These are phyloP conservation scores for Apis dorsata DNA, from an alignment of 1,140 invertebrate species.

Conservation along the genomic window DNA sequence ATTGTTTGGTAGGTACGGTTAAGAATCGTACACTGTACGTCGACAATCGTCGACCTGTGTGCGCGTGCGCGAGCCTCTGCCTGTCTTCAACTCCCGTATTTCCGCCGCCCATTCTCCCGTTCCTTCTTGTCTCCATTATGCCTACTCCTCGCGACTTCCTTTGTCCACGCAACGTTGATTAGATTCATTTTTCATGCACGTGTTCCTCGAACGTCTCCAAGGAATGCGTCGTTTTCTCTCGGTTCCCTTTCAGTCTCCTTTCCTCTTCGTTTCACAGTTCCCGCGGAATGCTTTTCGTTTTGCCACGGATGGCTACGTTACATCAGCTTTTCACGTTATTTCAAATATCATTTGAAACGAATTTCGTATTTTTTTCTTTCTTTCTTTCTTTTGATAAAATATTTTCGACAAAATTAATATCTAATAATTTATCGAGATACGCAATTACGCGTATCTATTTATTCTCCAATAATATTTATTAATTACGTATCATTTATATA, in stretches of 20 bases:
- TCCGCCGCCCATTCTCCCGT: constrained; percentile 19
- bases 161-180: constrained; percentile 45
- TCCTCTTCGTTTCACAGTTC: neutral
- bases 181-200: constrained; percentile 51
- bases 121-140: constrained; percentile 34
- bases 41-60: neutral
- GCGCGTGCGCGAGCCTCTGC: neutral
- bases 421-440: too few relatives aligned
- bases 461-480: too few relatives aligned
- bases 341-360: too few relatives aligned
- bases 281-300: too few relatives aligned
- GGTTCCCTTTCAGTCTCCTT: neutral
- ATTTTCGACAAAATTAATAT: too few relatives aligned
- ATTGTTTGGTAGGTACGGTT: constrained; percentile 19
- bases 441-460: too few relatives aligned
- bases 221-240: constrained; percentile 2
- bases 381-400: too few relatives aligned
- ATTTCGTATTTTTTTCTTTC: too few relatives aligned
- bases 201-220: constrained; percentile 11
- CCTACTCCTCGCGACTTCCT: neutral
- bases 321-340: too few relatives aligned
- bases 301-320: neutral
- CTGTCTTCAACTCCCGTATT: constrained; percentile 31
- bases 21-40: constrained; percentile 19
- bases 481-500: too few relatives aligned